A percentile compares a stretch with the other conserved stretches of the same genome.
Evolutionary conservation across 2,113 vertebrate genomes (phyloP).

Genomic region (Equus przewalskii): DNA sequence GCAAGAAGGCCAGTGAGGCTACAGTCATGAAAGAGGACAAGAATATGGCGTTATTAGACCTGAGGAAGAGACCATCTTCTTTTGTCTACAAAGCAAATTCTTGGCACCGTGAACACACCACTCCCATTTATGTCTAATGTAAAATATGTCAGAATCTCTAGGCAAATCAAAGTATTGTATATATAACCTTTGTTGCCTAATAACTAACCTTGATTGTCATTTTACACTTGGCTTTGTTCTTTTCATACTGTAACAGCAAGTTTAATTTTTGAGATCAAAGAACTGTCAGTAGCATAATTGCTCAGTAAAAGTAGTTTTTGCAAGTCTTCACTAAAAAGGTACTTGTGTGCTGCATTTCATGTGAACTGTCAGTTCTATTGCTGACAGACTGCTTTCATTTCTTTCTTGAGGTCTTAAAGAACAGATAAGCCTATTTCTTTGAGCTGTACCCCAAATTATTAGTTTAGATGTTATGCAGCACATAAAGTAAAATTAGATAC

Average conservation of each 20-base stretch:
- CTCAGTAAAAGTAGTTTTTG: conserved; percentile 71
- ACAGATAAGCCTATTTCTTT: conserved; percentile 28
- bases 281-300: conserved; percentile 71
- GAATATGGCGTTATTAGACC: background rate
- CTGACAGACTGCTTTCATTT: conserved; percentile 5
- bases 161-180: conserved; percentile 45
- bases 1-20: background rate
- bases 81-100: background rate
- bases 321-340: conserved; percentile 51
- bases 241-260: conserved; percentile 53
- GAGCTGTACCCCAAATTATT: background rate
- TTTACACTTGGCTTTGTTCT: conserved; percentile 74
- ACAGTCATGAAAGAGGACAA: background rate
- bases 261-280: conserved; percentile 76
- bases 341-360: conserved; percentile 43
- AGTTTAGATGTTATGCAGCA: background rate
- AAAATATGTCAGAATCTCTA: conserved; percentile 35
- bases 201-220: conserved; percentile 64
- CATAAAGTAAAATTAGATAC: background rate
- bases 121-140: conserved; percentile 16
- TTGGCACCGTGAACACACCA: background rate
- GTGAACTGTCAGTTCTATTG: background rate
- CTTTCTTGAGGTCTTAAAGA: conserved; percentile 40
- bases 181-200: conserved; percentile 49
- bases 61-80: background rate